A percentile compares a stretch with the other conserved stretches of the same genome.
phyloP scores from a whole-genome alignment of 1,140 invertebrate genomes.

The Cheumatopsyche charites region DNA sequence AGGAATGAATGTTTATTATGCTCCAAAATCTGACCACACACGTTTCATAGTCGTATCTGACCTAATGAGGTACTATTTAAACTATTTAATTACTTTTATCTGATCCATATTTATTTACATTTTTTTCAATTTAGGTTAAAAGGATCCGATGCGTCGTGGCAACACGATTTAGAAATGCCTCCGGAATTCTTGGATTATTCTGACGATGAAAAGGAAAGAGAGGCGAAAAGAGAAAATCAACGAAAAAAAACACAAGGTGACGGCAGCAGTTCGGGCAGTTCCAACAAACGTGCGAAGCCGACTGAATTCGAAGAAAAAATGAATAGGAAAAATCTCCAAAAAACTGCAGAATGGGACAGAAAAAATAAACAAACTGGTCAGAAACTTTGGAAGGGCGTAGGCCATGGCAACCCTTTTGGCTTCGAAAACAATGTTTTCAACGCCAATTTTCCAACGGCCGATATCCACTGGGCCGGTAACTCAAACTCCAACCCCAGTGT shows the following conservation, averaged over 20 bases:
- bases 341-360: conserved; percentile 40
- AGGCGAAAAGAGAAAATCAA: conserved; percentile 56
- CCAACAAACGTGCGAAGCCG: conserved; percentile 36
- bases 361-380: conserved; percentile 7
- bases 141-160: conserved; percentile 84
- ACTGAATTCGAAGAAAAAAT: conserved; percentile 44
- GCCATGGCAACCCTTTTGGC: conserved; percentile 54
- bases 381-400: neutral
- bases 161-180: conserved; percentile 82
- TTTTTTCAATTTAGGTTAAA: conserved; percentile 65
- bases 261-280: conserved; percentile 52
- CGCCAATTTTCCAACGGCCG: neutral
- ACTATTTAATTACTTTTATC: conserved; percentile 25
- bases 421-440: conserved; percentile 26
- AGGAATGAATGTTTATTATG: conserved; percentile 79
- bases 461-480: conserved; percentile 25
- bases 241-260: conserved; percentile 50
- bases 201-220: conserved; percentile 84
- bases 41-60: conserved; percentile 75
- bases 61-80: conserved; percentile 65
- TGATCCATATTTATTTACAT: neutral
- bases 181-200: conserved; percentile 76
- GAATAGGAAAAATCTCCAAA: conserved; percentile 44
- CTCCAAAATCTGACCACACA: conserved; percentile 75
- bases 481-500: neutral